These are phyloP conservation scores for Strigamia transsilvanica DNA, from an alignment of 2,888 invertebrate genomes.

Conservation along the genomic window DNA sequence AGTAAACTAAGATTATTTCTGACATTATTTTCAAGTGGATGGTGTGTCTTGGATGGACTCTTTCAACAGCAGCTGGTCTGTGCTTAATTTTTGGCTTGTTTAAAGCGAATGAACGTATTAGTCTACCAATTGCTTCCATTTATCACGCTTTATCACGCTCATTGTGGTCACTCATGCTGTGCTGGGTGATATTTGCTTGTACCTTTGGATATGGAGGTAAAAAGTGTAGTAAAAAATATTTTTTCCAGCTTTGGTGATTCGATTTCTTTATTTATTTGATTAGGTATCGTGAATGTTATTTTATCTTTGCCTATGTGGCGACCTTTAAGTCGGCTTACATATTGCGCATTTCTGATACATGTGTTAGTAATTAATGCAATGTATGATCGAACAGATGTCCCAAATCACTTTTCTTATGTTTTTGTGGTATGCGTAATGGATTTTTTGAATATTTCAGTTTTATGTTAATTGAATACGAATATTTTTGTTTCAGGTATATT, in stretches of 20 bases:
- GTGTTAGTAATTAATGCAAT: background rate
- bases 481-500: background rate
- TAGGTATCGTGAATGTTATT: background rate
- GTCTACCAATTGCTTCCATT: background rate
- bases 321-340: background rate
- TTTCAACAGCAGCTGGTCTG: background rate
- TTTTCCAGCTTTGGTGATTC: background rate
- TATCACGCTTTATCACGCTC: slow-evolving; percentile 66
- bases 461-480: background rate
- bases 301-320: background rate
- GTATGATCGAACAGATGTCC: background rate
- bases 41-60: background rate
- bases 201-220: slow-evolving; percentile 66
- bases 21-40: background rate
- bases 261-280: background rate
- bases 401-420: background rate
- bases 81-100: background rate
- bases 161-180: slow-evolving; percentile 66
- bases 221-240: background rate
- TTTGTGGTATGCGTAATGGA: background rate
- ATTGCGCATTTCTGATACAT: background rate
- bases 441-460: background rate
- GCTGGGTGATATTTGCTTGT: slow-evolving; percentile 69
- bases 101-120: background rate
- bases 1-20: too few species aligned